Conservation (phyloP, 2,113 vertebrate species). For the Porphyrio hochstetteri region DNA sequence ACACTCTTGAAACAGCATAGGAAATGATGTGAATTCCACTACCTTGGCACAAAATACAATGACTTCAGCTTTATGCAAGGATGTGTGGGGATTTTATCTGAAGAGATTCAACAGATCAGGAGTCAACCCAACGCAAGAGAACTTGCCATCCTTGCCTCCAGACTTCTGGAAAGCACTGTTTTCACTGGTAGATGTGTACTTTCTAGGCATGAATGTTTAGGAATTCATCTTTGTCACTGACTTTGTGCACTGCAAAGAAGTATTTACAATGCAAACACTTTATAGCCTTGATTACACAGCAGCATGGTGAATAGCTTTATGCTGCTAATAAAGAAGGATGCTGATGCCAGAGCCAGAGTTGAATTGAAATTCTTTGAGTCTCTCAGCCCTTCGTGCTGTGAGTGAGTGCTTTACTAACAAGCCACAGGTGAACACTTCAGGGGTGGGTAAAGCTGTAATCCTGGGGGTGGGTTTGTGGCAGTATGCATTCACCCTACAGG, state of each 20-base stretch:
- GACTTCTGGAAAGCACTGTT: neutral
- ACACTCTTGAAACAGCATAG: neutral
- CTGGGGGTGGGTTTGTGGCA: neutral
- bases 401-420: slow-evolving; percentile 15
- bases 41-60: neutral
- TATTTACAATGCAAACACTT: slow-evolving; percentile 33
- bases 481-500: neutral
- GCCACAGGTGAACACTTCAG: slow-evolving; percentile 26
- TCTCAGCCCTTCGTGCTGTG: neutral
- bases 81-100: neutral
- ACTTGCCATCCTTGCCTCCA: neutral
- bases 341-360: neutral
- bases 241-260: neutral
- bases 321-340: slow-evolving; percentile 2
- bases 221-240: slow-evolving; percentile 6
- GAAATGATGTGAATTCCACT: neutral
- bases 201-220: neutral
- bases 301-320: slow-evolving; percentile 4
- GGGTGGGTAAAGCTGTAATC: neutral
- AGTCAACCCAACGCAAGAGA: neutral
- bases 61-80: neutral
- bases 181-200: neutral
- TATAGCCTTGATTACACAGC: neutral
- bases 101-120: neutral
- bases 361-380: slow-evolving; percentile 12